Conservation (phyloP, 2,797 vertebrate genomes). For the Podargus strigoides region DNA sequence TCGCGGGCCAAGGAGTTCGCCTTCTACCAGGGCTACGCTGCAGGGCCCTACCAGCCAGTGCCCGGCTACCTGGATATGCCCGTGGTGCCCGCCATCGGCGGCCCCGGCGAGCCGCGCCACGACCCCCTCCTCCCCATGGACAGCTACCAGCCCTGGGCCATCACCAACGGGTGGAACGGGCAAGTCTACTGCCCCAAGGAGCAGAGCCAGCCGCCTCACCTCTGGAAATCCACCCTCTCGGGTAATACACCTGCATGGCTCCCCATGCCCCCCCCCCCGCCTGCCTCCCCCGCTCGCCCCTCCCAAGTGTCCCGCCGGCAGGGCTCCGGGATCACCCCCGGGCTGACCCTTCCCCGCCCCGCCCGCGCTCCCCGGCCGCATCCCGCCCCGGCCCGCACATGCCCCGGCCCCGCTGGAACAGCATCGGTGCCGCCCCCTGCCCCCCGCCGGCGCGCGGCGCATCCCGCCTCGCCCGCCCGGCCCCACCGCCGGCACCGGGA, state of each 20-base stretch:
- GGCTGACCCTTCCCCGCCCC: neutral
- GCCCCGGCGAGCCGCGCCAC: slow-evolving; percentile 88
- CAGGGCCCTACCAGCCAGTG: slow-evolving; percentile 91
- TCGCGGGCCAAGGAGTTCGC: slow-evolving; percentile 94
- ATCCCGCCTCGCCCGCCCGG: neutral
- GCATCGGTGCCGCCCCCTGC: slow-evolving; percentile 13
- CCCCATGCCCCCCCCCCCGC: neutral
- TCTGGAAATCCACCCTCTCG: slow-evolving; percentile 95
- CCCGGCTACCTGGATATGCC: slow-evolving; percentile 95
- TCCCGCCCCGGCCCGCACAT: neutral
- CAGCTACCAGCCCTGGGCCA: slow-evolving; percentile 95
- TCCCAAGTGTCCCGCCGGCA: neutral
- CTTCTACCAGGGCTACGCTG: slow-evolving; percentile 94
- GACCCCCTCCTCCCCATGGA: slow-evolving; percentile 93
- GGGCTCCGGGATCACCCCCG: neutral
- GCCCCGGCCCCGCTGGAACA: neutral
- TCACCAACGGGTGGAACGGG: slow-evolving; percentile 96
- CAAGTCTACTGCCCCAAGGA: slow-evolving; percentile 97
- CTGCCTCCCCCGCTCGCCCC: neutral
- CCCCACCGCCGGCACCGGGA: neutral
- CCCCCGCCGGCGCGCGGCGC: slow-evolving; percentile 9
- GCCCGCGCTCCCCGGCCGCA: neutral
- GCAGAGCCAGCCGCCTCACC: slow-evolving; percentile 87
- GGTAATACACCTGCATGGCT: slow-evolving; percentile 80
- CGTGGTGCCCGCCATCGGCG: slow-evolving; percentile 87